phyloP scores from a whole-genome alignment of 2,113 vertebrate species.

The Heterotis niloticus region DNA sequence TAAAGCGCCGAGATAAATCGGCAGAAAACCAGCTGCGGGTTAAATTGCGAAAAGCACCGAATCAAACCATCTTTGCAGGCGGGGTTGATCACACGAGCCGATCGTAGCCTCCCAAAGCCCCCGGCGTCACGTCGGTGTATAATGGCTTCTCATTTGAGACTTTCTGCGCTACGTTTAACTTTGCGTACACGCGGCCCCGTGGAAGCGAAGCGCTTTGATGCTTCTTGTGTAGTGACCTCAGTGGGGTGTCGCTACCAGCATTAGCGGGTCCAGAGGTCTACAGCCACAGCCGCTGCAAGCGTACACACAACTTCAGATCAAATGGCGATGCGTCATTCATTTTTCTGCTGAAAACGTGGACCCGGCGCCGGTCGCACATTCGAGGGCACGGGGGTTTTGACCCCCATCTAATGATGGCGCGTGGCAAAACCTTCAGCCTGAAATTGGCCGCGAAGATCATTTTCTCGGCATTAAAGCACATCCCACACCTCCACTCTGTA shows the following conservation, averaged over 20 bases:
- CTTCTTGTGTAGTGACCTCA: neutral
- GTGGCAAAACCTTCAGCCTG: neutral
- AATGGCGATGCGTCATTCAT: neutral
- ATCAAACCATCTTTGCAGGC: no score
- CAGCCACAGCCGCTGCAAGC: neutral
- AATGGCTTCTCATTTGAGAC: neutral
- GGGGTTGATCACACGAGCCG: no score
- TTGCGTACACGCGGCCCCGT: neutral
- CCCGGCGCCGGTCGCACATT: neutral
- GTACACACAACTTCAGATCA: conserved; percentile 4
- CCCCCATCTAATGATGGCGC: neutral
- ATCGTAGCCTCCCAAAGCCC: no score
- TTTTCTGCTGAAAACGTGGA: conserved; percentile 7
- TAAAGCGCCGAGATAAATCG: no score
- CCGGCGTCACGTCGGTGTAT: no score
- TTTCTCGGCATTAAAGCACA: conserved; percentile 10
- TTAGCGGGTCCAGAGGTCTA: neutral
- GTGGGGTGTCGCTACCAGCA: neutral
- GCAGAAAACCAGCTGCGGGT: no score
- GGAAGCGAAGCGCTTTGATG: neutral
- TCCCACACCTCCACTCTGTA: neutral
- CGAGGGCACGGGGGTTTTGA: neutral
- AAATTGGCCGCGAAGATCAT: conserved; percentile 17
- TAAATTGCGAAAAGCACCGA: no score
- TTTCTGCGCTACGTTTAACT: neutral